Evolutionary conservation across 1,140 invertebrate genomes (phyloP).

Genomic region (Drosophila obscura): DNA sequence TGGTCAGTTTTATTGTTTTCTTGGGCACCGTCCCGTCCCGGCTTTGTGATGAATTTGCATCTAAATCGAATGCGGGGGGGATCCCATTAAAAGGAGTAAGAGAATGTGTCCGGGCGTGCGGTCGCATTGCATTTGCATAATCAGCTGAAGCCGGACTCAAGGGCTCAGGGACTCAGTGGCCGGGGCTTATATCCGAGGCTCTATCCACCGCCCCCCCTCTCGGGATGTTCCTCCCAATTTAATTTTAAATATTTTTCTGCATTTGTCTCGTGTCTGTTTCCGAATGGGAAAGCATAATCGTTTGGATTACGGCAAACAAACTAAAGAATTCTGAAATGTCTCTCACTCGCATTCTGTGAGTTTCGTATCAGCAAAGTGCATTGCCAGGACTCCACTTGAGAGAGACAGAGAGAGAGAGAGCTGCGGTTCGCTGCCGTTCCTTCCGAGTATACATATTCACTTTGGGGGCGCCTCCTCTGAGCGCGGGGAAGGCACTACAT

Average conservation of each 20-base stretch:
- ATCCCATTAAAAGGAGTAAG: slow-evolving; percentile 73
- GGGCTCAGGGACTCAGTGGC: slow-evolving; percentile 25
- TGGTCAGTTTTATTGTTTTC: slow-evolving; percentile 68
- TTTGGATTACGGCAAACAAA: slow-evolving; percentile 16
- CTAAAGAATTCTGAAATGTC: too few species aligned
- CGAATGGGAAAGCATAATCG: slow-evolving; percentile 30
- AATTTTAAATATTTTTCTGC: slow-evolving; percentile 47
- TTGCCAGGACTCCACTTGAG: too few species aligned
- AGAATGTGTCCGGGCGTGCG: slow-evolving; percentile 43
- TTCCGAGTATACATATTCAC: too few species aligned
- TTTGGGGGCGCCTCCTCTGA: too few species aligned
- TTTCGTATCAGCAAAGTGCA: slow-evolving; percentile 36
- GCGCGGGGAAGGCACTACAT: too few species aligned
- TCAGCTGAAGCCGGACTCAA: slow-evolving; percentile 62
- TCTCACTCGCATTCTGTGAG: slow-evolving; percentile 38
- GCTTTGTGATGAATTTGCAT: slow-evolving; percentile 81
- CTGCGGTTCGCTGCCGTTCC: too few species aligned
- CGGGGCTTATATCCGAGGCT: slow-evolving; percentile 38
- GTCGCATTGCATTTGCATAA: slow-evolving; percentile 71
- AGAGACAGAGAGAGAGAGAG: too few species aligned
- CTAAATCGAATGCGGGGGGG: slow-evolving; percentile 74
- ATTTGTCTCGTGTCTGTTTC: slow-evolving; percentile 3
- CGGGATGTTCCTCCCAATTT: slow-evolving; percentile 32
- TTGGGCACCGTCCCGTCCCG: slow-evolving; percentile 23
- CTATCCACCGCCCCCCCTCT: slow-evolving; percentile 2